Evolutionary conservation across 2,888 invertebrate genomes (phyloP).

Genomic region (Lycaena phlaeas): DNA sequence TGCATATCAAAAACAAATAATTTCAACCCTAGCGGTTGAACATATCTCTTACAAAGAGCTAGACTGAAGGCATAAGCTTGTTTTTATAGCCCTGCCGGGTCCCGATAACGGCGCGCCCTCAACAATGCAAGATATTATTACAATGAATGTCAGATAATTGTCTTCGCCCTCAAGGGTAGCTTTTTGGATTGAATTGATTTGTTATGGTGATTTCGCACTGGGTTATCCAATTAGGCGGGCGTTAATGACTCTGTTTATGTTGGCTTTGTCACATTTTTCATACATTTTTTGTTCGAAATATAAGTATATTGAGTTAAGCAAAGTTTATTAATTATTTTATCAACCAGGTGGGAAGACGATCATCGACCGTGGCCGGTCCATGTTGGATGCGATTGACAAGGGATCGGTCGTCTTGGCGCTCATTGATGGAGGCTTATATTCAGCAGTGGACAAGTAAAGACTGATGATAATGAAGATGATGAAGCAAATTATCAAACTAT

Average conservation of each 20-base stretch:
- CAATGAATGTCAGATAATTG: conserved; percentile 60
- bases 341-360: too few species aligned
- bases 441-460: too few species aligned
- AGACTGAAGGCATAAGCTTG: conserved; percentile 66
- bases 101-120: conserved; percentile 52
- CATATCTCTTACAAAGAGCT: conserved; percentile 35
- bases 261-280: not conserved
- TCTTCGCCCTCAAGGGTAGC: conserved; percentile 25
- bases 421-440: too few species aligned
- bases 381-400: too few species aligned
- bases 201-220: conserved; percentile 22
- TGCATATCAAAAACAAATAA: conserved; percentile 16
- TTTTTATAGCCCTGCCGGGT: conserved; percentile 66
- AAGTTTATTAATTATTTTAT: too few species aligned
- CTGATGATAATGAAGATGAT: too few species aligned
- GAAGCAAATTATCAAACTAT: too few species aligned
- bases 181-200: conserved; percentile 42
- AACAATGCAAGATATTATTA: conserved; percentile 64
- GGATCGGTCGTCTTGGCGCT: too few species aligned
- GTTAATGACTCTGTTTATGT: conserved; percentile 3
- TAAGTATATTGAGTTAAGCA: too few species aligned
- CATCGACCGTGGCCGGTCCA: too few species aligned
- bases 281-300: too few species aligned
- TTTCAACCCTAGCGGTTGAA: conserved; percentile 17
- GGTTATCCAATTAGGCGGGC: conserved; percentile 7